phyloP scores from a whole-genome alignment of 2,888 invertebrate species.

The Parnassius smintheus region DNA sequence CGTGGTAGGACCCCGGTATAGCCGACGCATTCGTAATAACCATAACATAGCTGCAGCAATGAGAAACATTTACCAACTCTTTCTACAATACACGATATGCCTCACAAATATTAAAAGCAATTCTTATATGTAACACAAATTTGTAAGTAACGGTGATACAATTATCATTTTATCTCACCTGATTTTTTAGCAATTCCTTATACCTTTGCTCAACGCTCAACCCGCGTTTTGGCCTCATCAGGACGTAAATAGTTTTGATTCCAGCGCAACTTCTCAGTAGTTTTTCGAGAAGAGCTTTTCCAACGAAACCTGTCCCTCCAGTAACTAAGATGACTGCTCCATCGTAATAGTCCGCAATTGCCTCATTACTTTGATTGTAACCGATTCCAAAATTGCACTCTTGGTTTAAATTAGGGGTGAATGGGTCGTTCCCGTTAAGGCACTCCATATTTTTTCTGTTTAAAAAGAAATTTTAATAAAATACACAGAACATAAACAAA shows the following conservation, averaged over 20 bases:
- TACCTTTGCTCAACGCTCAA: constrained; percentile 85
- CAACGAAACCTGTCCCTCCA: constrained; percentile 91
- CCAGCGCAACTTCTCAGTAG: constrained; percentile 91
- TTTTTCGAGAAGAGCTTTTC: constrained; percentile 96
- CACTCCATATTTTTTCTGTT: constrained; percentile 55
- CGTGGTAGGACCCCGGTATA: too few species aligned
- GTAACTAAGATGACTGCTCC: constrained; percentile 78
- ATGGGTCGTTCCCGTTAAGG: constrained; percentile 63
- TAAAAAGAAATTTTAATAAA: not conserved
- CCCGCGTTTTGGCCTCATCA: constrained; percentile 89
- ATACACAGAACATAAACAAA: too few species aligned
- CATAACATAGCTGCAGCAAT: too few species aligned
- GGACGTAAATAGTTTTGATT: constrained; percentile 88
- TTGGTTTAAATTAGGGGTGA: constrained; percentile 51
- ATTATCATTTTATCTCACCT: constrained; percentile 56
- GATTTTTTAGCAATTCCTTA: constrained; percentile 88
- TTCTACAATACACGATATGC: too few species aligned
- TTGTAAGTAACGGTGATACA: constrained; percentile 33
- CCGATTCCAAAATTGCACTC: constrained; percentile 14
- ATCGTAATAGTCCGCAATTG: constrained; percentile 76
- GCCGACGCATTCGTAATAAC: too few species aligned
- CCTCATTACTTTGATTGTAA: constrained; percentile 42
- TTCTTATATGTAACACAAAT: constrained; percentile 12
- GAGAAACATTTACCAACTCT: too few species aligned
- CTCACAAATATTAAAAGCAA: too few species aligned